Conservation (phyloP, 2,113 vertebrate species). For the Hemiprocne comata region DNA sequence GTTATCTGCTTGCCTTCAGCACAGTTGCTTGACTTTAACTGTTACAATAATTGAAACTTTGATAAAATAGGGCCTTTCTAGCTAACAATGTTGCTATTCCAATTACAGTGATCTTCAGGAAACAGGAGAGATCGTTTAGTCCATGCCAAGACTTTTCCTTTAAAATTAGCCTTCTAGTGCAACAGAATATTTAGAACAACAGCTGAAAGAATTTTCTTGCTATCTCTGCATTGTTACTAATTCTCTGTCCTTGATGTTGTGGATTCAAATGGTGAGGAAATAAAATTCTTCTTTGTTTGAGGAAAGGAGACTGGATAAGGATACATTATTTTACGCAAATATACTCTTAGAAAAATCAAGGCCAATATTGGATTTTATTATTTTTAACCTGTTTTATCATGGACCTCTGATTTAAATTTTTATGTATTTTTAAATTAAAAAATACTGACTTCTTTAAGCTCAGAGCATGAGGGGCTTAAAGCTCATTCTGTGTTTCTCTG, state of each 20-base stretch:
- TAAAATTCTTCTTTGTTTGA: background rate
- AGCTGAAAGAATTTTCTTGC: background rate
- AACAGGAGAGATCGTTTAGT: background rate
- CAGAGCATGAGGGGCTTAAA: background rate
- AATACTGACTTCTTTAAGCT: background rate
- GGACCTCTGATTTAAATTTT: background rate
- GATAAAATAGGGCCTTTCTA: background rate
- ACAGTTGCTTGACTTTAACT: background rate
- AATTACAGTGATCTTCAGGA: background rate
- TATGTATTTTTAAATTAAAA: background rate
- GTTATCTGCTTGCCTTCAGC: background rate
- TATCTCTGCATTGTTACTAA: background rate
- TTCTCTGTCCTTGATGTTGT: background rate
- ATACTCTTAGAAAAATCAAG: background rate
- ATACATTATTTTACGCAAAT: background rate
- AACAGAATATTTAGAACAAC: background rate
- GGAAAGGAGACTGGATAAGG: background rate
- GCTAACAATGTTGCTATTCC: background rate
- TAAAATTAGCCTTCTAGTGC: background rate
- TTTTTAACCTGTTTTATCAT: background rate
- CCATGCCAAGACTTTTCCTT: background rate
- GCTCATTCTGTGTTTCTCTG: background rate
- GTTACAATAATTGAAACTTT: background rate
- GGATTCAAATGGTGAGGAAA: background rate
- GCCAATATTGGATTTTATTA: background rate